These are phyloP conservation scores for Cheilosia impressa DNA, from an alignment of 2,888 invertebrate genomes.

Conservation along the genomic window DNA sequence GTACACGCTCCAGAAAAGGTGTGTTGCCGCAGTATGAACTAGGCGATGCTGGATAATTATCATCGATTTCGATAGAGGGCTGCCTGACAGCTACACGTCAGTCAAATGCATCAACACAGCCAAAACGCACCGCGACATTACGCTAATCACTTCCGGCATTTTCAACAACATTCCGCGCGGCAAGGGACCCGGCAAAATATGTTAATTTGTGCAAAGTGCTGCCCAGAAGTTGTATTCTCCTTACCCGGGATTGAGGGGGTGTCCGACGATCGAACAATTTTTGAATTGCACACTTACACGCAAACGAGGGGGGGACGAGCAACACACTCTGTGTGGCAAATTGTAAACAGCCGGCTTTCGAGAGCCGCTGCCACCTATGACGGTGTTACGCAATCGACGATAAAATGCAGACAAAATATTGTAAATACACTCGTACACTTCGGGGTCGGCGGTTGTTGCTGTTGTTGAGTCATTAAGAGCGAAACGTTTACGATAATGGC, in stretches of 20 bases:
- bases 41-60: slow-evolving; percentile 1
- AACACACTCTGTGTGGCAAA: slow-evolving; percentile 32
- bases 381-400: slow-evolving; percentile 50
- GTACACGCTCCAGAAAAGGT: slow-evolving; percentile 56
- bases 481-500: slow-evolving; percentile 26
- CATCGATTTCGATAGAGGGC: slow-evolving; percentile 28
- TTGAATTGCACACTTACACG: slow-evolving; percentile 21
- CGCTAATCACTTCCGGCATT: slow-evolving; percentile 58
- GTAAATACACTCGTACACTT: slow-evolving; percentile 13
- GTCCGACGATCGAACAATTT: slow-evolving; percentile 8
- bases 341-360: slow-evolving; percentile 55
- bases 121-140: slow-evolving; percentile 32
- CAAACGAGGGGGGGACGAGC: neutral
- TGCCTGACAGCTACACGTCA: slow-evolving; percentile 34
- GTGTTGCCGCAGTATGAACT: slow-evolving; percentile 16
- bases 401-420: slow-evolving; percentile 37
- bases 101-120: slow-evolving; percentile 24
- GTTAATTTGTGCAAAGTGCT: slow-evolving; percentile 40
- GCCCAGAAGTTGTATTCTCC: slow-evolving; percentile 11
- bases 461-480: slow-evolving; percentile 50
- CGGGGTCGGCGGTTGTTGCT: slow-evolving; percentile 17
- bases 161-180: neutral
- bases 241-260: neutral
- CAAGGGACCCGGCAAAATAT: slow-evolving; percentile 30
- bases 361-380: slow-evolving; percentile 58